A percentile compares a stretch with the other conserved stretches of the same genome.
These are phyloP conservation scores for Mesochorus sp. DNA, from an alignment of 2,888 invertebrate genomes.

Conservation along the genomic window DNA sequence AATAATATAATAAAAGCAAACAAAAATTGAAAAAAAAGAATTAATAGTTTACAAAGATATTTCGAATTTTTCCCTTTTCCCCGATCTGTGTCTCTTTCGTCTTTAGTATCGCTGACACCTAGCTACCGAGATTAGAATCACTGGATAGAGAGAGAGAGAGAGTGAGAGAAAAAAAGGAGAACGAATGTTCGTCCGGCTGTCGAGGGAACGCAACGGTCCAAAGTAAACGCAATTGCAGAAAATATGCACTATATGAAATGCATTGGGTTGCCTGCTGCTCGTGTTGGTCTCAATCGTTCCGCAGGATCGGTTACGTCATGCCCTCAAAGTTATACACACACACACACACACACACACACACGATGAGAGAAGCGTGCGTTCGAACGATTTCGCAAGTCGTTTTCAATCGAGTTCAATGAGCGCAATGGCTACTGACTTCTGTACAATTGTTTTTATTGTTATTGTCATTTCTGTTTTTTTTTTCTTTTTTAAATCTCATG, in stretches of 20 bases:
- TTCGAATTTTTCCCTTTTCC: conserved; percentile 11
- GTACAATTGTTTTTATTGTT: conserved; percentile 31
- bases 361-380: conserved; percentile 67
- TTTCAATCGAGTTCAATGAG: conserved; percentile 72
- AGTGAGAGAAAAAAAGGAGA: not conserved
- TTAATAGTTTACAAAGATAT: not conserved
- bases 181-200: conserved; percentile 1
- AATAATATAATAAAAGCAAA: not conserved
- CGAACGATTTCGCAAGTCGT: conserved; percentile 72
- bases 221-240: conserved; percentile 27
- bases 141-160: too few relatives aligned
- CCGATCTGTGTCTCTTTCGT: not conserved
- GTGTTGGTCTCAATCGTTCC: conserved; percentile 42
- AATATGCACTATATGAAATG: conserved; percentile 27
- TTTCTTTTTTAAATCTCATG: too few relatives aligned
- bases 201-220: conserved; percentile 30
- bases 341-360: not conserved
- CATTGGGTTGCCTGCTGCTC: conserved; percentile 35
- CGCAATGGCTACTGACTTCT: conserved; percentile 46
- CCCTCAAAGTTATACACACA: too few relatives aligned
- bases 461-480: too few relatives aligned
- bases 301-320: conserved; percentile 68
- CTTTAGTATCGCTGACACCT: conserved; percentile 52
- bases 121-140: conserved; percentile 54
- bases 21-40: not conserved